Percentiles rank a stretch among this genome's conserved stretches.
These are phyloP conservation scores for Rhynchomys soricoides DNA, from an alignment of 2,113 vertebrate species.

Conservation along the genomic window DNA sequence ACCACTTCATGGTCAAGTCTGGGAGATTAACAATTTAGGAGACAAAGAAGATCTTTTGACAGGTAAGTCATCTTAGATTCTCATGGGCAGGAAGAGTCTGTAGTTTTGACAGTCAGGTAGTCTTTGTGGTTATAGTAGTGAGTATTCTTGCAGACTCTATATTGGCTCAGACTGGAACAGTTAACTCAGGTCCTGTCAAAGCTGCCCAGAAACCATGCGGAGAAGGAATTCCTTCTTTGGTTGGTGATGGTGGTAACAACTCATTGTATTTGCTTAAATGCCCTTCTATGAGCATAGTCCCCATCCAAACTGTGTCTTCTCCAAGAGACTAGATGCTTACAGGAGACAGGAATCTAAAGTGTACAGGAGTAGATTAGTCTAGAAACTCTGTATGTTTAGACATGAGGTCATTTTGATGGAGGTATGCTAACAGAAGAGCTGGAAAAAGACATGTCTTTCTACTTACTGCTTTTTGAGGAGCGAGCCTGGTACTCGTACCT, in stretches of 20 bases:
- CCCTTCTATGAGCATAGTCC: background rate
- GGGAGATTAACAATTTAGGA: background rate
- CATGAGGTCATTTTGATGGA: background rate
- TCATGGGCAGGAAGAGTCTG: background rate
- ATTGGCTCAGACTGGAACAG: background rate
- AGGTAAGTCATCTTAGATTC: background rate
- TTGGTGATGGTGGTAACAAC: background rate
- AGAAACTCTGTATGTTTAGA: conserved; percentile 24
- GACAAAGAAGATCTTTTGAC: background rate
- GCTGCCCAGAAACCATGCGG: background rate
- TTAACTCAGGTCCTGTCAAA: background rate
- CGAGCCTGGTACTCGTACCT: background rate
- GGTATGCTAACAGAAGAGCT: conserved; percentile 61
- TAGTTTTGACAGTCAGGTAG: background rate
- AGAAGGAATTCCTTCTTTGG: background rate
- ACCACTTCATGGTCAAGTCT: background rate
- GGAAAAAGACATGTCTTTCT: conserved; percentile 72
- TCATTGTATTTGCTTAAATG: background rate
- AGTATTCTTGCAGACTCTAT: background rate
- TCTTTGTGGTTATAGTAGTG: background rate
- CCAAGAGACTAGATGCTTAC: background rate
- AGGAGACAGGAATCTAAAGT: background rate
- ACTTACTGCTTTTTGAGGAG: conserved; percentile 21
- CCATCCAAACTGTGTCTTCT: background rate
- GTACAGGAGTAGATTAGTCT: background rate